Evolutionary conservation across 2,888 invertebrate genomes (phyloP), one percentile per base, ranked within the genome.

Genomic region (Plebejus melissa): DNA sequence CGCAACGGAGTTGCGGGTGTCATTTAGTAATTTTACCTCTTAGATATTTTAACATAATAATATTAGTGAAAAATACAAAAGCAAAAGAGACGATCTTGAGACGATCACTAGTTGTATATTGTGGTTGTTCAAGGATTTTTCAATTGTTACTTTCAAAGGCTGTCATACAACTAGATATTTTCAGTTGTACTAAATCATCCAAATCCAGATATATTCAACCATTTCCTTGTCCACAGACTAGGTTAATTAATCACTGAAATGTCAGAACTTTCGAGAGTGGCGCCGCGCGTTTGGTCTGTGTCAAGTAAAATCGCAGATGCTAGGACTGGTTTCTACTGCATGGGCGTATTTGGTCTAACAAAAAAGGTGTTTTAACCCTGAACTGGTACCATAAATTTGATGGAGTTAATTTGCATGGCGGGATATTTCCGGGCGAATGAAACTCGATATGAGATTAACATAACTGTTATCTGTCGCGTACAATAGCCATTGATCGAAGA

Each of bases 301-400:
- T 77, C 78, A 76, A 80, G 78, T 76, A 78, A 78, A 75, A 77
- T 80, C 78, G 76, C 76, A 76, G 76, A 74, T 75, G 78, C 50
- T 72, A 77, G 76, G 79, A 79, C 79, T 75, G 77, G 80, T 80
- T 81, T 77, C 75, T 69, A 79, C 69, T 78, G 77, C 78, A 79
- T 79, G 76, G 79, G 77, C 77, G 78, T 78, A 71, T 78, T 78
- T 76, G 78, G 76, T 74, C 69, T 32, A 50, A 32, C 72, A 72
- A 72, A 74, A 74, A 74, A 74, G 60, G 60, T 60, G 16, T 74
- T 74, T 58, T 50, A 75, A 75, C 74, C 72, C 72, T 54, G 72
- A 74, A 60, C 58, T 60, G 58, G 74, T 74, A 58, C 38, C 74
- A 60, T 60, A 74, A 74, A 60, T 60, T 72, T 54, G 6, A 50